phyloP scores from a whole-genome alignment of 1,140 invertebrate genomes.

The Aricia agestis region DNA sequence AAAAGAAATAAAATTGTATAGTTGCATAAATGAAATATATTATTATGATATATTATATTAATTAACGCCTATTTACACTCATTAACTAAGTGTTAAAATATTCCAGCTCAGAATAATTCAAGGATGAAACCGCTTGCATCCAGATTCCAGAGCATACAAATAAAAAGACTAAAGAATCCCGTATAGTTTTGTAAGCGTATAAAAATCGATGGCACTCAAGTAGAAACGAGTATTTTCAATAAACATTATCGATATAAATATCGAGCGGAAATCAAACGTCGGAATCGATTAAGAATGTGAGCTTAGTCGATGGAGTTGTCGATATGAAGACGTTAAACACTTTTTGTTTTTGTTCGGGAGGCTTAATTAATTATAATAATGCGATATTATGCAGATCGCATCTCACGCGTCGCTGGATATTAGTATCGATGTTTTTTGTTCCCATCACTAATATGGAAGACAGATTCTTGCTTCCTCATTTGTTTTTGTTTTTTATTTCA shows the following conservation, averaged over 20 bases:
- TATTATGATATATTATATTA: too few relatives aligned
- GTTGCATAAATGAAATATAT: too few relatives aligned
- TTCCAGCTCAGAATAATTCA: not conserved
- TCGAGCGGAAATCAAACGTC: constrained; percentile 60
- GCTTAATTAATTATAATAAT: constrained; percentile 72
- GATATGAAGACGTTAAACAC: constrained; percentile 55
- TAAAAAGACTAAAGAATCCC: not conserved
- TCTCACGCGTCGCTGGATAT: constrained; percentile 49
- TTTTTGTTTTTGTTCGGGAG: constrained; percentile 60
- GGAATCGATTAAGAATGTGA: constrained; percentile 57
- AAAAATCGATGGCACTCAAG: constrained; percentile 9
- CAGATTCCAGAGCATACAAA: not conserved
- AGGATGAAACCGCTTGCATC: not conserved
- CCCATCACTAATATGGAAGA: constrained; percentile 15
- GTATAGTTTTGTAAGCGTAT: not conserved
- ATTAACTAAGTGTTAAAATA: too few relatives aligned
- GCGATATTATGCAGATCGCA: constrained; percentile 69
- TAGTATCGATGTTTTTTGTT: constrained; percentile 22
- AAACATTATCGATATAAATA: constrained; percentile 27
- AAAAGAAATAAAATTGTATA: too few relatives aligned
- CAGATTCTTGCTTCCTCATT: constrained; percentile 8
- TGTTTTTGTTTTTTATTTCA: not conserved
- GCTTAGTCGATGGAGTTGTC: constrained; percentile 57
- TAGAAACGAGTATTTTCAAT: constrained; percentile 7
- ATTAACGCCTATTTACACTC: too few relatives aligned